phyloP scores from a whole-genome alignment of 2,888 invertebrate genomes.

The Zhengitettix transpicula region DNA sequence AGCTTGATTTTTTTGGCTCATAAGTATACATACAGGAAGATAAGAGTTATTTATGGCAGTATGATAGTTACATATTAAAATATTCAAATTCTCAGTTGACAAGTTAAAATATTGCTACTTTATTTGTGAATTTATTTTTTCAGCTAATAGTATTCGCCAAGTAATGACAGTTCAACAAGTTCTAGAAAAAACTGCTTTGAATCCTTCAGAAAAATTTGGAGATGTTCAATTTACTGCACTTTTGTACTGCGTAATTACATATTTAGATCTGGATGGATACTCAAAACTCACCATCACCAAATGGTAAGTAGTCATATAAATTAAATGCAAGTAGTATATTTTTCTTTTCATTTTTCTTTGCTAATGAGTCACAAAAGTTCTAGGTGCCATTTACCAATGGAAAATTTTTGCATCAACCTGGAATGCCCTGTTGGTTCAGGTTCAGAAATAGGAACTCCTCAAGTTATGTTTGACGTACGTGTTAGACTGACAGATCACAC shows the following conservation, averaged over 20 bases:
- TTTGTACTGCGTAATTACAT: constrained; percentile 46
- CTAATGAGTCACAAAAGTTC: constrained; percentile 15
- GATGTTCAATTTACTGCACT: constrained; percentile 45
- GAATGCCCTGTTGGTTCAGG: constrained; percentile 20
- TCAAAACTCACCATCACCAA: constrained; percentile 23
- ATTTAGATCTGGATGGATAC: constrained; percentile 52
- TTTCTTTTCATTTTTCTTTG: background rate
- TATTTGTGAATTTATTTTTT: too few relatives aligned
- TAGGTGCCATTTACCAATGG: constrained; percentile 15
- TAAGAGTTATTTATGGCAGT: too few relatives aligned
- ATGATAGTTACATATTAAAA: too few relatives aligned
- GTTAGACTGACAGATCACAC: constrained; percentile 51
- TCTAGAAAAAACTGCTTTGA: constrained; percentile 22
- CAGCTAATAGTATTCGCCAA: constrained; percentile 34
- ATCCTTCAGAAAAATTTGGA: background rate
- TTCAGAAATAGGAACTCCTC: background rate
- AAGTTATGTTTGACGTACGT: constrained; percentile 35
- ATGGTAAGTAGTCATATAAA: constrained; percentile 25
- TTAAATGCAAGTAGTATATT: background rate
- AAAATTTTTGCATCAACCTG: constrained; percentile 22
- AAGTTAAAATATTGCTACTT: too few relatives aligned
- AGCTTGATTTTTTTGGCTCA: too few relatives aligned
- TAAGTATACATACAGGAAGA: too few relatives aligned
- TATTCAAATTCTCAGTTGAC: too few relatives aligned
- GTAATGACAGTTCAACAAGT: constrained; percentile 43